Evolutionary conservation across 2,888 invertebrate species (phyloP).

Genomic region (Xestia sexstrigata): DNA sequence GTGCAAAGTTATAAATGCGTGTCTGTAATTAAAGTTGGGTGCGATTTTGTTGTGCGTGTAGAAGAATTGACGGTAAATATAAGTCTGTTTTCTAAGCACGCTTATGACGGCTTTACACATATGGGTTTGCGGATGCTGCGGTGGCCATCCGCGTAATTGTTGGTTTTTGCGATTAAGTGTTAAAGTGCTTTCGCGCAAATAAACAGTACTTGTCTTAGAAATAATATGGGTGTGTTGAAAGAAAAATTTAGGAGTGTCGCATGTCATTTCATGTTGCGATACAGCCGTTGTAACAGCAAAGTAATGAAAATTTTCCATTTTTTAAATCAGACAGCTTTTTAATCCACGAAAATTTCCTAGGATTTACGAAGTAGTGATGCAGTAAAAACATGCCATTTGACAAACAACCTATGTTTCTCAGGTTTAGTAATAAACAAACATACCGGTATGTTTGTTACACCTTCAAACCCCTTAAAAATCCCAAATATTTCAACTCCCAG

Average conservation of each 20-base stretch:
- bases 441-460: neutral
- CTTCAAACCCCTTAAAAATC: neutral
- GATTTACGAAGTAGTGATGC: neutral
- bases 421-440: neutral
- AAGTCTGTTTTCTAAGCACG: constrained; percentile 60
- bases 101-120: constrained; percentile 72
- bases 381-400: neutral
- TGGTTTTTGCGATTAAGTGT: constrained; percentile 72
- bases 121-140: constrained; percentile 71
- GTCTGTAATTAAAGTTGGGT: constrained; percentile 27
- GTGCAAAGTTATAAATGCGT: constrained; percentile 45
- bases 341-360: neutral
- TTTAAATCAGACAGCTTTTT: too few relatives aligned
- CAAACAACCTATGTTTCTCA: neutral
- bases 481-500: neutral
- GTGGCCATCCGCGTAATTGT: constrained; percentile 70
- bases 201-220: constrained; percentile 55
- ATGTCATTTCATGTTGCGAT: neutral
- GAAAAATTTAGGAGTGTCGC: constrained; percentile 29
- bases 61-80: constrained; percentile 27
- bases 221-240: constrained; percentile 39
- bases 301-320: neutral
- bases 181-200: constrained; percentile 64
- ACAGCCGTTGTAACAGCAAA: neutral
- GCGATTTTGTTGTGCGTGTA: constrained; percentile 25